Evolutionary conservation across 2,113 vertebrate genomes (phyloP), one percentile per base, ranked within the genome.

Genomic region (Choloepus hoffmanni): DNA sequence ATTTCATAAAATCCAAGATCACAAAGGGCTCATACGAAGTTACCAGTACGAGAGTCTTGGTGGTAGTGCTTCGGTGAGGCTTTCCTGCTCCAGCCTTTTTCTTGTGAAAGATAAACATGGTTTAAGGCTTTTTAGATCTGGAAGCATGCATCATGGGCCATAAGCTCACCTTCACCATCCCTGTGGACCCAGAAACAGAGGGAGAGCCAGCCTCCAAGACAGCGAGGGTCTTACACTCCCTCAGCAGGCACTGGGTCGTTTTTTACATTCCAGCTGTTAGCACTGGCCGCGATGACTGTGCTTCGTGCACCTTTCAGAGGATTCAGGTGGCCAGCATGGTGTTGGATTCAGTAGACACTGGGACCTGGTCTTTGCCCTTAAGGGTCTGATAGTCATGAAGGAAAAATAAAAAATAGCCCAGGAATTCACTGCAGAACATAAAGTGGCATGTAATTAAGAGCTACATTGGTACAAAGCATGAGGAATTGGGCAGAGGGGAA

Each of bases 1-100:
- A 87, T 96, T 96, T 97, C 89, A 95, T 48, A 86, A 96, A 97
- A 91, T 94, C 74, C 6, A 3, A 70, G 60, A 84, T 92, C 93
- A 96, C 96, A 96, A 95, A 95, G 84, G 65, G 74, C 89, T 87
- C 82, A 3, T 36, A 50, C 87, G 85, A 97, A 91, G 82, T 87
- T 26, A 83, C 83, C 94, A 76, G 83, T 33, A 68, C 45, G 48
- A 4, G 13, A 36, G 36, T 55, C 83, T 62, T 48, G 63, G 95
- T 83, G 89, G 91, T 45, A 62, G 67, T 1, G 7, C 45, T 84
- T 89, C 40, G 84, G 89, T 63, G 74, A 89, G 67, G 58, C 58
- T 84, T 79, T 95, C 88, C 73, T 60, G 77, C 60, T 33, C 77
- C 0, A 2, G 48, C 73, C 79, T 73, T 85, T 85, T 83, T 62